Percentiles rank a stretch among this genome's conserved stretches.
These are phyloP conservation scores for Mus spicilegus DNA, from an alignment of 2,113 vertebrate species.

Conservation along the genomic window DNA sequence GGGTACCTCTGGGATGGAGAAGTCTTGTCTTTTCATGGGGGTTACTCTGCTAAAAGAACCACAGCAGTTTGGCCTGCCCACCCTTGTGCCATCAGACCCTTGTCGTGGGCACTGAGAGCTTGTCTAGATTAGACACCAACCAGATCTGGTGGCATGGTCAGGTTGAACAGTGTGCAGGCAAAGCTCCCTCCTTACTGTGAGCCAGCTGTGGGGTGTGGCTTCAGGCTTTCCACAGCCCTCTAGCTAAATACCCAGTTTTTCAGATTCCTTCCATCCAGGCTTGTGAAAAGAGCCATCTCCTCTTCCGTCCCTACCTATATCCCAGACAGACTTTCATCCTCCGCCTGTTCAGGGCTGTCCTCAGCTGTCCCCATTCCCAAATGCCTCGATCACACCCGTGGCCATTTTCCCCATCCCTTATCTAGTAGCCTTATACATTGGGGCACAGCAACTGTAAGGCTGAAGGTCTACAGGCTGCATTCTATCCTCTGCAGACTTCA, in stretches of 20 bases:
- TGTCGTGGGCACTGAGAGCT: neutral
- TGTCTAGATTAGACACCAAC: neutral
- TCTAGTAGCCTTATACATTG: neutral
- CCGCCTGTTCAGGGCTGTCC: accelerated
- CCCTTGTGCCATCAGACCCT: neutral
- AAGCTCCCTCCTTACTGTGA: neutral
- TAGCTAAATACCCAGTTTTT: neutral
- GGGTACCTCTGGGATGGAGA: neutral
- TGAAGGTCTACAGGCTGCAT: accelerated
- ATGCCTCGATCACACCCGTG: accelerated
- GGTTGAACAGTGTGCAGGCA: neutral
- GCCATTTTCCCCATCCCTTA: no score
- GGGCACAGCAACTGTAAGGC: neutral
- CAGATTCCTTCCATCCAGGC: neutral
- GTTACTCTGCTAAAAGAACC: neutral
- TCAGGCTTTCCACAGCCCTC: neutral
- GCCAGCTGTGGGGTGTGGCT: neutral
- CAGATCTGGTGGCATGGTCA: neutral
- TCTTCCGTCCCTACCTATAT: neutral
- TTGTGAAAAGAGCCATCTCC: neutral
- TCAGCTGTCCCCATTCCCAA: neutral
- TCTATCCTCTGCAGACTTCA: neutral
- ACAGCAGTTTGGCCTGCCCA: neutral
- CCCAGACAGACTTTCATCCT: neutral
- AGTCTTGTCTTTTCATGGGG: neutral